These are phyloP conservation scores for Rhadina sibilatrix DNA, from an alignment of 2,113 vertebrate species.

Conservation along the genomic window DNA sequence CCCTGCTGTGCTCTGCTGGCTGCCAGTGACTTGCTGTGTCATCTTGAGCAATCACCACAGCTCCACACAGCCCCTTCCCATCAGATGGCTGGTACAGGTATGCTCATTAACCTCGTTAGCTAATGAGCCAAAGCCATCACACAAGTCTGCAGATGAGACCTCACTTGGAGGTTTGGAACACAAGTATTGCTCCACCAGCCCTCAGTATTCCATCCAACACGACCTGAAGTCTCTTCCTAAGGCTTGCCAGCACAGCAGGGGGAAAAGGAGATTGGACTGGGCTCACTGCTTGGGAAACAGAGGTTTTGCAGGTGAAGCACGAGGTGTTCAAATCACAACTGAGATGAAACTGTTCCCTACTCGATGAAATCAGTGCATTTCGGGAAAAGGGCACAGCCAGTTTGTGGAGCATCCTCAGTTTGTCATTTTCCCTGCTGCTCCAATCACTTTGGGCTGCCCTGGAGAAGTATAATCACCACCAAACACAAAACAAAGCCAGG, in stretches of 20 bases:
- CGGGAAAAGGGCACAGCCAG: neutral
- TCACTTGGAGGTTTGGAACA: neutral
- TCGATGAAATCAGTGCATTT: neutral
- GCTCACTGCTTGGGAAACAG: neutral
- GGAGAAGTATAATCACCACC: neutral
- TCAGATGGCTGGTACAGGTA: neutral
- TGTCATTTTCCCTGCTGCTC: neutral
- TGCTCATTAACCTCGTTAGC: conserved; percentile 47
- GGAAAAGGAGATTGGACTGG: neutral
- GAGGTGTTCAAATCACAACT: neutral
- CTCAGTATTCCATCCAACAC: neutral
- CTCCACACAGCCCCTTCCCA: neutral
- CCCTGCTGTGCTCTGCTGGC: neutral
- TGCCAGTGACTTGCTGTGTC: neutral
- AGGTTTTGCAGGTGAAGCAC: neutral
- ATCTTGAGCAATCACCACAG: neutral
- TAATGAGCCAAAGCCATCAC: conserved; percentile 17
- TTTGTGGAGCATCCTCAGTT: neutral
- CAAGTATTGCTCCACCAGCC: neutral
- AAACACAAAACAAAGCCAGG: neutral
- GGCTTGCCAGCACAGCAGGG: neutral
- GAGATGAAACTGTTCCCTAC: neutral
- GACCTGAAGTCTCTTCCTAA: neutral
- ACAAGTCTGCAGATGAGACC: neutral
- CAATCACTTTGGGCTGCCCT: neutral